Evolutionary conservation across 1,140 invertebrate species (phyloP), one percentile per base, ranked within the genome.

Genomic region (Elymnias hypermnestra): DNA sequence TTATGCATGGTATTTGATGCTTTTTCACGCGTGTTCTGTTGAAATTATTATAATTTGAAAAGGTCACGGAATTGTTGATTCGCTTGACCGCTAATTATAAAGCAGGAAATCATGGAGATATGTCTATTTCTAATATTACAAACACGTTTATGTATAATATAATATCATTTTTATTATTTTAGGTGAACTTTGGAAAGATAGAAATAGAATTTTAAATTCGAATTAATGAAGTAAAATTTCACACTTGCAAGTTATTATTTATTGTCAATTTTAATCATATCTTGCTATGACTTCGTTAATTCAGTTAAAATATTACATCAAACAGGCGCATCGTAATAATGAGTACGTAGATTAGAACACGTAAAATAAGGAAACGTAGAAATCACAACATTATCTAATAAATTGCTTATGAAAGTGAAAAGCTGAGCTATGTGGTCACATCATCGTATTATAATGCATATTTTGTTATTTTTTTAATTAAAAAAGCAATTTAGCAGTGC

Each of bases 1-100:
- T 79, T 83, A 83, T 79, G 73, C 72, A 76, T 79, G 70, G 63
- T 75, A 79, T 83, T 81, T 73, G 74, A 75, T 72, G 67, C 53
- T 83, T 71, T 70, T 73, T 67, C 62, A 53, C 50, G 60, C 59
- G 53, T 54, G 53, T 35, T 35, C 66, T 84, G 74, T 72, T 54
- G 76, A 77, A 81, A 84, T 77, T 72, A 73, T 72, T 78, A 66
- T 73, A 72, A 77, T 78, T 77, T 57, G 53, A 60, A 77, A 74
- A 81, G 72, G 72, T 76, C 72, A 69, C 53, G 57, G 61, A 83
- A 75, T 68, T 67, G 74, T 73, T 57, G 74, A 68, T 79, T 64
- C 73, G 69, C 74, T 75, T 79, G 74, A 79, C 63, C 67, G 51
- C 53, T 60, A 56, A 60, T 48, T 56, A 47, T 58, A 37, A 62